phyloP scores from a whole-genome alignment of 2,888 invertebrate genomes.

The Chromoteleia sp. region DNA sequence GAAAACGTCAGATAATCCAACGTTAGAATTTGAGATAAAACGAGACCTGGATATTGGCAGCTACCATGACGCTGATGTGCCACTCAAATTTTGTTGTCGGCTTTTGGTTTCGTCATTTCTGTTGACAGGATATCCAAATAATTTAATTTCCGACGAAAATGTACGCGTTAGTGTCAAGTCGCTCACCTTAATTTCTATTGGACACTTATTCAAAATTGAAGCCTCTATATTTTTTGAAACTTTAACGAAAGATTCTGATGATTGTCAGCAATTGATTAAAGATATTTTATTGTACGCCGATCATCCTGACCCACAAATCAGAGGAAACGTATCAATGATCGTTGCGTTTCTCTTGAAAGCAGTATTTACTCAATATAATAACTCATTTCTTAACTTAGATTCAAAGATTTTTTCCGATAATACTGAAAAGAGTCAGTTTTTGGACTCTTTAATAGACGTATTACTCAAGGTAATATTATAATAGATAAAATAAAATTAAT shows the following conservation, averaged over 20 bases:
- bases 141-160: conserved; percentile 89
- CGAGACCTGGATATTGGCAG: conserved; percentile 87
- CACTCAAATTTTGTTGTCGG: conserved; percentile 90
- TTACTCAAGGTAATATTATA: conserved; percentile 86
- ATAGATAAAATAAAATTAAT: conserved; percentile 8
- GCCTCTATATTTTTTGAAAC: conserved; percentile 90
- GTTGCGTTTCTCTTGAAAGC: conserved; percentile 89
- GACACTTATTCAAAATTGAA: conserved; percentile 90
- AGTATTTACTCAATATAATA: conserved; percentile 86
- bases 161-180: conserved; percentile 96
- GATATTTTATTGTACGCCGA: conserved; percentile 90
- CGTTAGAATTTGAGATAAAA: conserved; percentile 61
- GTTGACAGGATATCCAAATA: conserved; percentile 87
- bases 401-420: conserved; percentile 42
- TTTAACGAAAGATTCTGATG: conserved; percentile 81
- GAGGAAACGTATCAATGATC: conserved; percentile 89
- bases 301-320: conserved; percentile 93
- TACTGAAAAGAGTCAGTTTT: conserved; percentile 76
- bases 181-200: conserved; percentile 92
- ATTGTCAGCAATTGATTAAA: conserved; percentile 87
- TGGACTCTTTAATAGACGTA: conserved; percentile 86
- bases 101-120: conserved; percentile 91
- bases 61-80: conserved; percentile 87
- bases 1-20: conserved; percentile 73
- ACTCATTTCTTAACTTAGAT: conserved; percentile 85